Conservation (phyloP, 2,888 invertebrate species). For the Ferdinandea cuprea region DNA sequence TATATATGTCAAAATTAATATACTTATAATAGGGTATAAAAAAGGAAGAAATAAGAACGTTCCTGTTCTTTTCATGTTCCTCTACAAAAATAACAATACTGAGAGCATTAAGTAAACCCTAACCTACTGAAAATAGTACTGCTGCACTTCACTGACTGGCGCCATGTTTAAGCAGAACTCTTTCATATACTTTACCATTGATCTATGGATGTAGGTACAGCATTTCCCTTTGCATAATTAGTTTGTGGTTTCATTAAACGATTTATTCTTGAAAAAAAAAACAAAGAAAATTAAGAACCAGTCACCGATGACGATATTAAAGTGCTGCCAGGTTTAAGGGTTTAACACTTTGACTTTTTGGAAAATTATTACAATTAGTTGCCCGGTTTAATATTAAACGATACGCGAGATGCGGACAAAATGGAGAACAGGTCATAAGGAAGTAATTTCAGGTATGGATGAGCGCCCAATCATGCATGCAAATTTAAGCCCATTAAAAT, state of each 20-base stretch:
- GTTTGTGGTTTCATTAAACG: slow-evolving; percentile 64
- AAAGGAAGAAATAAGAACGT: too few species aligned
- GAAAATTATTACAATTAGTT: slow-evolving; percentile 49
- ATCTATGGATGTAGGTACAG: too few species aligned
- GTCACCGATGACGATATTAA: not conserved
- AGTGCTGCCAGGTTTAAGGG: not conserved
- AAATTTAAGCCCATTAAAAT: slow-evolving; percentile 36
- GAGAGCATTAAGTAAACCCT: too few species aligned
- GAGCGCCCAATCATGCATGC: slow-evolving; percentile 19
- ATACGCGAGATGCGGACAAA: slow-evolving; percentile 12
- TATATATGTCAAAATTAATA: too few species aligned
- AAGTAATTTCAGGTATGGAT: slow-evolving; percentile 50
- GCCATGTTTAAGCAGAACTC: not conserved
- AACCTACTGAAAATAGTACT: too few species aligned
- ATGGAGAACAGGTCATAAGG: slow-evolving; percentile 32
- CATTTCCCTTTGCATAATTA: slow-evolving; percentile 39
- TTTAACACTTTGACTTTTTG: slow-evolving; percentile 2
- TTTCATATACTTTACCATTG: not conserved
- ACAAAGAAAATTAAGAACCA: slow-evolving; percentile 62
- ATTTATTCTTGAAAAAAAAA: slow-evolving; percentile 64
- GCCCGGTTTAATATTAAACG: slow-evolving; percentile 51
- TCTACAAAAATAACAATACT: too few species aligned
- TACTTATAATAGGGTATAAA: too few species aligned
- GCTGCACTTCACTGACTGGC: too few species aligned
- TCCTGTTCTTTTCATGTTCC: too few species aligned